A percentile compares a stretch with the other conserved stretches of the same genome.
Conservation (phyloP, 2,888 invertebrate species). For the Drosophila longiperda region DNA sequence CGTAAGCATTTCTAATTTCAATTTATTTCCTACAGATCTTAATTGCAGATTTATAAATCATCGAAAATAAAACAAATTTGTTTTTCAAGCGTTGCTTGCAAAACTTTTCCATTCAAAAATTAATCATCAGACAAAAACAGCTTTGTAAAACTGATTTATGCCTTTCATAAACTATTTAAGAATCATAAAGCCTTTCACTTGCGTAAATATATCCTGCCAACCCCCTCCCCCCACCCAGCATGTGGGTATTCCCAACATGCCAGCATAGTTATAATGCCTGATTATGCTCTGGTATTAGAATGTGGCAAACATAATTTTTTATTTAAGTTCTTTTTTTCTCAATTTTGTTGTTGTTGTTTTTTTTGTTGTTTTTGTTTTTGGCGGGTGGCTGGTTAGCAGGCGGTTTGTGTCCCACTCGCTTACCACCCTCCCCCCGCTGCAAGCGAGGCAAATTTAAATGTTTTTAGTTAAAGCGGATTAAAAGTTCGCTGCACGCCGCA, state of each 20-base stretch:
- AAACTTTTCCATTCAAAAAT: not conserved
- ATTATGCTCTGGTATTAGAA: conserved; percentile 38
- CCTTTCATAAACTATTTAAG: not conserved
- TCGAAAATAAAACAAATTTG: not conserved
- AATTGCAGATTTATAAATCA: not conserved
- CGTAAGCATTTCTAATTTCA: not conserved
- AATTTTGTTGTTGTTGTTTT: conserved; percentile 6
- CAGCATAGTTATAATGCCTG: conserved; percentile 35
- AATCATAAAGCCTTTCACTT: not conserved
- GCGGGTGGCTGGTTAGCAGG: conserved; percentile 47
- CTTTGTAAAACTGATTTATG: not conserved
- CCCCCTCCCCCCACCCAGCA: not conserved
- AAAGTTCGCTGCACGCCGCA: conserved; percentile 81
- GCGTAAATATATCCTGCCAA: not conserved
- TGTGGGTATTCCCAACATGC: conserved; percentile 10
- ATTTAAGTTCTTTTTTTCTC: conserved; percentile 30
- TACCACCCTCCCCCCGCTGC: not conserved
- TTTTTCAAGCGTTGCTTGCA: not conserved
- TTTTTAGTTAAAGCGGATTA: conserved; percentile 82
- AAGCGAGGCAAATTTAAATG: conserved; percentile 73
- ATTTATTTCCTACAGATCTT: not conserved
- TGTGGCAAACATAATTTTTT: conserved; percentile 55
- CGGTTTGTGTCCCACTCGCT: conserved; percentile 21
- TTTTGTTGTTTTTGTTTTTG: conserved; percentile 26
- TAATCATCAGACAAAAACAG: not conserved